These are phyloP conservation scores for Carpatolechia fugitivella DNA, from an alignment of 2,888 invertebrate species.

Conservation along the genomic window DNA sequence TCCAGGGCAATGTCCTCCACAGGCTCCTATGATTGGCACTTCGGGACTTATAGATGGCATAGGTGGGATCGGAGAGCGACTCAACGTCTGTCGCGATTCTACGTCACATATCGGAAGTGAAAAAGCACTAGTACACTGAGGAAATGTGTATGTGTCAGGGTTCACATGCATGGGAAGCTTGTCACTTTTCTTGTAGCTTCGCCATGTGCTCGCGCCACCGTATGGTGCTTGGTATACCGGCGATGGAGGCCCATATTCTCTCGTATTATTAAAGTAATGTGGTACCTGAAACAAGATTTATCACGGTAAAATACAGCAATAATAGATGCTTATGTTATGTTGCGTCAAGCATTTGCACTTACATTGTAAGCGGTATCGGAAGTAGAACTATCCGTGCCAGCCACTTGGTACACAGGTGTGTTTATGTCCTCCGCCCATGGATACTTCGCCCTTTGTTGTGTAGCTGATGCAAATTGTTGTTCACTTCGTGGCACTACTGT, in stretches of 20 bases:
- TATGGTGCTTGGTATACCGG: conserved; percentile 75
- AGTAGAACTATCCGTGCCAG: conserved; percentile 72
- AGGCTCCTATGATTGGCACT: conserved; percentile 81
- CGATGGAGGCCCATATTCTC: conserved; percentile 65
- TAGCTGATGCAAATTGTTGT: conserved; percentile 64
- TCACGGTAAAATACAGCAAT: too few relatives aligned
- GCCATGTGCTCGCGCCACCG: conserved; percentile 58
- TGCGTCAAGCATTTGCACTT: too few relatives aligned
- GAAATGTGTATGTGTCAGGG: conserved; percentile 53
- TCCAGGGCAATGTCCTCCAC: conserved; percentile 84
- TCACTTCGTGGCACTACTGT: conserved; percentile 71
- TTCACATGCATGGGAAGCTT: conserved; percentile 40
- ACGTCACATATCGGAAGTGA: conserved; percentile 63
- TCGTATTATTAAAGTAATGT: conserved; percentile 54
- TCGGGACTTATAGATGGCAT: conserved; percentile 65
- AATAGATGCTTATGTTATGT: too few relatives aligned
- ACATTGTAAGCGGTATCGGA: conserved; percentile 74
- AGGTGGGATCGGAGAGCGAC: conserved; percentile 55
- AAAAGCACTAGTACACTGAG: conserved; percentile 67
- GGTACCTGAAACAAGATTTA: conserved; percentile 51
- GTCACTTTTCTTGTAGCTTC: conserved; percentile 54
- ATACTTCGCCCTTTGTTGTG: conserved; percentile 69
- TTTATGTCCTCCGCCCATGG: conserved; percentile 71
- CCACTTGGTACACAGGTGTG: conserved; percentile 59
- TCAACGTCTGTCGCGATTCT: conserved; percentile 44